Evolutionary conservation across 1,140 invertebrate genomes (phyloP).

Genomic region (Drosophila oshimai): DNA sequence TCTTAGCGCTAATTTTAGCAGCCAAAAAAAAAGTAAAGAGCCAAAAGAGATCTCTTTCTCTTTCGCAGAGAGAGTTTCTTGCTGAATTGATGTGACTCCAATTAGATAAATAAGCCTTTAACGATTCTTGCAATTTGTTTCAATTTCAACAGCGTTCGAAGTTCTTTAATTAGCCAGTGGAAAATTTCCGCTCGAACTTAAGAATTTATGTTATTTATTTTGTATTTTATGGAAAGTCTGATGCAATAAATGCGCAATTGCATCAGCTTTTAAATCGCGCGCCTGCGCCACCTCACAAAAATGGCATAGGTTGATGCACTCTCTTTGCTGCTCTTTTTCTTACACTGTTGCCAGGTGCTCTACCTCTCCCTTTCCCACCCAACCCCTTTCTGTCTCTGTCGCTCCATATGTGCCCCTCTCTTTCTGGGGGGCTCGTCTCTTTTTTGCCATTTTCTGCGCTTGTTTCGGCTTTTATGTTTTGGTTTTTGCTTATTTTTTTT

Average conservation of each 20-base stretch:
- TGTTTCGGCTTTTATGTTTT: slow-evolving; percentile 23
- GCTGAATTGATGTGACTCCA: slow-evolving; percentile 28
- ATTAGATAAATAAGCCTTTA: slow-evolving; percentile 77
- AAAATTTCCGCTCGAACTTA: slow-evolving; percentile 17
- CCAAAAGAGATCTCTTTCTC: slow-evolving; percentile 9
- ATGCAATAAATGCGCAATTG: slow-evolving; percentile 62
- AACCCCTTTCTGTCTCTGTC: neutral
- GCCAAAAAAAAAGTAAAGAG: slow-evolving; percentile 20
- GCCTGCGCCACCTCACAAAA: slow-evolving; percentile 38
- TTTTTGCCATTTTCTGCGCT: slow-evolving; percentile 29
- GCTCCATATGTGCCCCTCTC: neutral
- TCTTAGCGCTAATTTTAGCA: slow-evolving; percentile 65
- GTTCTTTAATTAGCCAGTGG: slow-evolving; percentile 42
- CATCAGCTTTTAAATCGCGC: slow-evolving; percentile 59
- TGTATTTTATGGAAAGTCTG: slow-evolving; percentile 18
- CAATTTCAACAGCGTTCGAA: slow-evolving; percentile 32
- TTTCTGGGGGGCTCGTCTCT: slow-evolving; percentile 58
- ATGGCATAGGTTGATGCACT: slow-evolving; percentile 15
- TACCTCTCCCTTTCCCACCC: neutral
- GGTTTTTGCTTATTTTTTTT: slow-evolving; percentile 14
- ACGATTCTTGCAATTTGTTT: slow-evolving; percentile 59
- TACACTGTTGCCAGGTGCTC: slow-evolving; percentile 29
- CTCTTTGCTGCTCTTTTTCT: neutral
- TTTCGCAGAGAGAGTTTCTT: neutral
- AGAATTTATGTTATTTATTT: neutral